These are phyloP conservation scores for Ypsolopha sequella DNA, from an alignment of 2,888 invertebrate species.

Conservation along the genomic window DNA sequence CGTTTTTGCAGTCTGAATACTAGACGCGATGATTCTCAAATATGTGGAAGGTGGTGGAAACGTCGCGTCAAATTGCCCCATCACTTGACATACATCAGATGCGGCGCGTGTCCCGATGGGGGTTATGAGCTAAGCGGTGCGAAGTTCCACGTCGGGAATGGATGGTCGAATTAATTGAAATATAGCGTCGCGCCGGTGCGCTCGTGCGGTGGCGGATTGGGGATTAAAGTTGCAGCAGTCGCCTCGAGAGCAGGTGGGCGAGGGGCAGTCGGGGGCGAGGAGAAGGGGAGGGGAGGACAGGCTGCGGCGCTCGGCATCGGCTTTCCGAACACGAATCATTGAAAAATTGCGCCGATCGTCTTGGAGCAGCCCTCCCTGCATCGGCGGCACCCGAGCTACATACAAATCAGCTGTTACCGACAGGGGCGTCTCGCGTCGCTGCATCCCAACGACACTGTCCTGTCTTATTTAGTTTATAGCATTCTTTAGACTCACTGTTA, in stretches of 20 bases:
- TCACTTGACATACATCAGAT: slow-evolving; percentile 3
- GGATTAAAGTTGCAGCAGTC: slow-evolving; percentile 63
- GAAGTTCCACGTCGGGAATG: slow-evolving; percentile 48
- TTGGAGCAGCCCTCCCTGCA: slow-evolving; percentile 41
- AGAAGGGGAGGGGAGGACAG: slow-evolving; percentile 25
- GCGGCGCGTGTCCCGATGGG: slow-evolving; percentile 14
- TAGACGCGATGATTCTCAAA: too few species aligned
- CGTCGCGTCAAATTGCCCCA: slow-evolving; percentile 1
- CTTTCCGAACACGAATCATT: slow-evolving; percentile 59
- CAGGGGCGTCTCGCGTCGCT: slow-evolving; percentile 17
- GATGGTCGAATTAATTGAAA: slow-evolving; percentile 66
- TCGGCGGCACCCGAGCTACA: slow-evolving; percentile 44
- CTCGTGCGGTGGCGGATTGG: slow-evolving; percentile 54
- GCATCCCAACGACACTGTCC: slow-evolving; percentile 14
- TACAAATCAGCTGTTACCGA: slow-evolving; percentile 48
- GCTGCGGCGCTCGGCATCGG: slow-evolving; percentile 49
- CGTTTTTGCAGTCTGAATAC: not conserved
- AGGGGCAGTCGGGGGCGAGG: slow-evolving; percentile 13
- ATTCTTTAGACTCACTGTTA: too few species aligned
- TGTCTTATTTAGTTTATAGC: slow-evolving; percentile 2
- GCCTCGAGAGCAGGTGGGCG: slow-evolving; percentile 46
- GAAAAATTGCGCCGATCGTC: slow-evolving; percentile 65
- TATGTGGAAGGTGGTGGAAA: not conserved
- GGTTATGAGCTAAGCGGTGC: slow-evolving; percentile 46
- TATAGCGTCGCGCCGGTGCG: slow-evolving; percentile 56